phyloP scores from a whole-genome alignment of 2,113 vertebrate genomes.

The Corydoras maculifer region DNA sequence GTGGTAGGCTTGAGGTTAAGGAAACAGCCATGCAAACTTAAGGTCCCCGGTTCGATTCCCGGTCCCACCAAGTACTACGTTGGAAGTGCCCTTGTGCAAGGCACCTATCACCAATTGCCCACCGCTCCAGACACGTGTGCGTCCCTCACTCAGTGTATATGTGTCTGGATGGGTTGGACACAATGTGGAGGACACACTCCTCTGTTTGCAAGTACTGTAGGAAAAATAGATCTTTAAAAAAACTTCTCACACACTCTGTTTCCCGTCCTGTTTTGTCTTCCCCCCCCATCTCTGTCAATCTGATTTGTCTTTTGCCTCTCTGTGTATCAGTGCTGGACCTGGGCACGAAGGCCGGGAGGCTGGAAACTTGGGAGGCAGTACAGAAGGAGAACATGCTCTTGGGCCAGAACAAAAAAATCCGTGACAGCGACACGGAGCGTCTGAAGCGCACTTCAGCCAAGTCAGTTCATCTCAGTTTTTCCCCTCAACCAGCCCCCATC shows the following conservation, averaged over 20 bases:
- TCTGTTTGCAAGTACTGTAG: too few relatives aligned
- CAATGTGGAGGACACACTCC: too few relatives aligned
- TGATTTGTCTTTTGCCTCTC: not conserved
- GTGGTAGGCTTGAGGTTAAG: too few relatives aligned
- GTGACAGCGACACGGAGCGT: constrained; percentile 70
- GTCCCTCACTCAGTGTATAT: too few relatives aligned
- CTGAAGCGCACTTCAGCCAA: constrained; percentile 73
- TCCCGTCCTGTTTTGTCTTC: not conserved
- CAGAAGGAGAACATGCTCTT: constrained; percentile 77
- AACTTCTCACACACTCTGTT: not conserved
- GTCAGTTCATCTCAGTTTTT: constrained; percentile 51
- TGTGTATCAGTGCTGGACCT: constrained; percentile 59
- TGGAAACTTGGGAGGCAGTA: constrained; percentile 76
- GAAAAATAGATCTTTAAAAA: too few relatives aligned
- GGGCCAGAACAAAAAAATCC: constrained; percentile 57
- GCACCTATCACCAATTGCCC: too few relatives aligned
- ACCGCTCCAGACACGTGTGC: too few relatives aligned
- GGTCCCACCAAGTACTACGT: too few relatives aligned
- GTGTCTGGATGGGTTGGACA: too few relatives aligned
- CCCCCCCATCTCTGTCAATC: not conserved
- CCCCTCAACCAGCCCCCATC: not conserved
- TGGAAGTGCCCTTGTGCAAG: too few relatives aligned
- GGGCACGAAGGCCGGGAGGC: constrained; percentile 51
- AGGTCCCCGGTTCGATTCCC: too few relatives aligned
- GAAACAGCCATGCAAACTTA: too few relatives aligned